Evolutionary conservation across 2,888 invertebrate species (phyloP), one percentile per base, ranked within the genome.

Genomic region (Diadegma fenestrale): DNA sequence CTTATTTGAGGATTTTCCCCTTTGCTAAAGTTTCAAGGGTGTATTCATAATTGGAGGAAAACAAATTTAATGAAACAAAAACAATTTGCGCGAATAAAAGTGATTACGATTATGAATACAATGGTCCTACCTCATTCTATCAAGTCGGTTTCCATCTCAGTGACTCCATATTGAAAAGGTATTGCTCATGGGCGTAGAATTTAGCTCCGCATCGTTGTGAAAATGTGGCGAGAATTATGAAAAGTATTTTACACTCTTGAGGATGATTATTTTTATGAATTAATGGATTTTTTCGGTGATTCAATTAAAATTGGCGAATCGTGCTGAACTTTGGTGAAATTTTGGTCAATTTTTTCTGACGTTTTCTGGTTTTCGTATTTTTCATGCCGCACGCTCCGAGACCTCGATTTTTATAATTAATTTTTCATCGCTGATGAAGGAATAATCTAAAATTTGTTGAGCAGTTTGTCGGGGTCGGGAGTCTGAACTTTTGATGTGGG

Each of bases 401-500:
- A 10, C 12, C 54, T 54, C 12, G 14, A 58, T 26, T 58, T 58
- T 58, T 14, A 26, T 58, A 14, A 26, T 58, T 12, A 58, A 58
- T 58, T 58, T 58, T 58, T 14, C 0, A 26, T 14, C 26, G 6
- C 26, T 8, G 26, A 14, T 22, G 12, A 58, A 26, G 8, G 1
- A 26, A 6, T 10, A 10, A 58, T 58, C 26, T 1, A 26, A 58
- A 58, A 26, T 26, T 26, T 14, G 68, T 26, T 14, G 68, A 14
- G 26, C 30, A 45, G n/a, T 17, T n/a, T 30, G 26, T 68, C 45
- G 8, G 45, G 37, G 37, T 17, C 30, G 43, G 19, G 17, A 33
- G 33, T 4, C 45, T 68, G 12, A 30, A 45, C 68, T 68, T 68
- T 68, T 43, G 68, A 45, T 26, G 43, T 68, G 43, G 43, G 26